These are phyloP conservation scores for Acanthosepion esculentum DNA, from an alignment of 2,888 invertebrate genomes.

Conservation along the genomic window DNA sequence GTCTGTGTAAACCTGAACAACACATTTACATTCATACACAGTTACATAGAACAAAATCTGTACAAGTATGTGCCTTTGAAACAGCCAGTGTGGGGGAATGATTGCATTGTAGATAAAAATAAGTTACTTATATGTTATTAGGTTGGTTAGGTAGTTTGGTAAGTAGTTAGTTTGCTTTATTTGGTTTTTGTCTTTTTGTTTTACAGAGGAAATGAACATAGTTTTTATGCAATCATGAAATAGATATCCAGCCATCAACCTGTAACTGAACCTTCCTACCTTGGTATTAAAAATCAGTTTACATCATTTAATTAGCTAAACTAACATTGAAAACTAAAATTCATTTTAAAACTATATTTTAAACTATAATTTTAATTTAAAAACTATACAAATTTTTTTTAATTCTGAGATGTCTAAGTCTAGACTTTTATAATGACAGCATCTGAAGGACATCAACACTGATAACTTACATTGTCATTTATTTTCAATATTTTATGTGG, in stretches of 20 bases:
- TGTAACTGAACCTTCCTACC: not conserved
- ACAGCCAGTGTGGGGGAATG: too few species aligned
- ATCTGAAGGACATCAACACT: too few species aligned
- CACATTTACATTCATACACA: not conserved
- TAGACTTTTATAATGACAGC: too few species aligned
- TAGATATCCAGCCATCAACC: not conserved
- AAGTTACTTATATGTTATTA: not conserved
- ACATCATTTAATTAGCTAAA: not conserved
- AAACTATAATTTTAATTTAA: too few species aligned
- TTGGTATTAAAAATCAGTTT: not conserved
- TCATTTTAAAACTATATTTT: not conserved
- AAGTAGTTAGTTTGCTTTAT: not conserved
- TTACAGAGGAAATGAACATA: not conserved
- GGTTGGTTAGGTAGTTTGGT: conserved; percentile 14
- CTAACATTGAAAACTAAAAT: not conserved
- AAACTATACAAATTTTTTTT: too few species aligned
- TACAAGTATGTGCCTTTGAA: not conserved
- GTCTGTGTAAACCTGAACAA: too few species aligned
- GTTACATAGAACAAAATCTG: not conserved
- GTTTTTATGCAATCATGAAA: not conserved
- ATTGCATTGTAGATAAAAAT: conserved; percentile 1
- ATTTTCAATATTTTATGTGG: too few species aligned
- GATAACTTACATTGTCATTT: too few species aligned
- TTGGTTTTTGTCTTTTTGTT: not conserved
- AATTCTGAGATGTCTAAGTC: not conserved